Evolutionary conservation across 2,888 invertebrate species (phyloP).

Genomic region (Poecilus cupreus): DNA sequence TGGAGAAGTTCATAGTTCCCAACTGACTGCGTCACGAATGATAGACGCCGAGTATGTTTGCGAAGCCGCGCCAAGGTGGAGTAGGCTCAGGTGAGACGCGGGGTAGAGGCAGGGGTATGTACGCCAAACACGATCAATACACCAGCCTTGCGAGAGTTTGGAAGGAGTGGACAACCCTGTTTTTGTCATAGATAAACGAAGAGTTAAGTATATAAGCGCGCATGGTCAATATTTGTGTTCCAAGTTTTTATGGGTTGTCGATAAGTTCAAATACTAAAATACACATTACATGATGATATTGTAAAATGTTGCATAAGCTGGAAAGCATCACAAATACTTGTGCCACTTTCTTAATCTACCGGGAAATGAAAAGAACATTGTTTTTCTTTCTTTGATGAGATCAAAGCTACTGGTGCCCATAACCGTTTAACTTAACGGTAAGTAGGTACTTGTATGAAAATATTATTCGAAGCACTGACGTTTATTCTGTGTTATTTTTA

Average conservation of each 20-base stretch:
- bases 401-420: constrained; percentile 13
- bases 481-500: constrained; percentile 28
- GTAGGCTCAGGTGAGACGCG: constrained; percentile 5
- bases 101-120: constrained; percentile 17
- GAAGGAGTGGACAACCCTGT: constrained; percentile 32
- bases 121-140: constrained; percentile 46
- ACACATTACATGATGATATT: neutral
- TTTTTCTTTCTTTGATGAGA: constrained; percentile 4
- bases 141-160: constrained; percentile 3
- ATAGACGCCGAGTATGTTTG: constrained; percentile 32
- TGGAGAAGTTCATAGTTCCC: neutral
- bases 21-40: neutral
- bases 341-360: neutral
- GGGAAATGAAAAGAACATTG: neutral
- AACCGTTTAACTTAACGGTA: constrained; percentile 23
- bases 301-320: neutral
- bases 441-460: constrained; percentile 18
- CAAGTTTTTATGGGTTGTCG: neutral
- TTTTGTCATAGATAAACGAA: constrained; percentile 41
- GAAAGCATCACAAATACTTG: neutral
- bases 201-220: constrained; percentile 26
- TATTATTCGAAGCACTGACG: neutral
- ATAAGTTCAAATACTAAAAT: neutral
- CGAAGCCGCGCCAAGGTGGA: constrained; percentile 13
- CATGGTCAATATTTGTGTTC: constrained; percentile 23